phyloP scores from a whole-genome alignment of 64 coral and sea anemone species.

The Porites lutea region DNA sequence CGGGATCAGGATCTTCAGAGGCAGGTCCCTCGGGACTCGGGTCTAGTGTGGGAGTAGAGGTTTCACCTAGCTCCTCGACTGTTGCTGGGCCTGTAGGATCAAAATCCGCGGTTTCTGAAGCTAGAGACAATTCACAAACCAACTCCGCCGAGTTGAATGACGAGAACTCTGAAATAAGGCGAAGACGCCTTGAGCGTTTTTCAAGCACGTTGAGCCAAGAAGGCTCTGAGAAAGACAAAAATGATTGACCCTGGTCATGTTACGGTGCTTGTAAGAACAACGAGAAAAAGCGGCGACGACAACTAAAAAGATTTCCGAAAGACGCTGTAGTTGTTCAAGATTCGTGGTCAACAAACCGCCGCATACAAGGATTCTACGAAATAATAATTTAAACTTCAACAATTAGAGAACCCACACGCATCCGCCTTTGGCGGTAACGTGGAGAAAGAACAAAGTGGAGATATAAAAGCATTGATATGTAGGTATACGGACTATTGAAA shows the following conservation, averaged over 20 bases:
- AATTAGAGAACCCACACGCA: no score
- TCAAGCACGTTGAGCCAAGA: not conserved
- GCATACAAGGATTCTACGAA: not conserved
- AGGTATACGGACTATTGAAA: no score
- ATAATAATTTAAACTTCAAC: no score
- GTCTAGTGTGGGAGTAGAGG: not conserved
- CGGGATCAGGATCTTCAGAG: not conserved
- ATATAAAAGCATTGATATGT: no score
- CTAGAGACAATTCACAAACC: constrained; percentile 30
- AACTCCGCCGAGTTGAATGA: constrained; percentile 1
- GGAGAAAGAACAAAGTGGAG: no score
- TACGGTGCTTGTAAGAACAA: not conserved
- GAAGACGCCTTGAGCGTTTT: constrained; percentile 67
- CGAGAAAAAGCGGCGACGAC: not conserved
- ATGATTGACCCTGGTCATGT: not conserved
- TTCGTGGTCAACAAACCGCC: not conserved
- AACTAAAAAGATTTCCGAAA: no score
- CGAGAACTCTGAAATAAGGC: constrained; percentile 76
- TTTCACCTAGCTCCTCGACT: not conserved
- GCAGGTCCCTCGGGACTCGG: not conserved
- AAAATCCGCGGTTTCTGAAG: not conserved
- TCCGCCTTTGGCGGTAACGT: no score
- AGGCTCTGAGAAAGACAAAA: not conserved
- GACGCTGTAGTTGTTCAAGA: not conserved
- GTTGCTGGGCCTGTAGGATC: not conserved